These are phyloP conservation scores for Epinotia ramella DNA, from an alignment of 2,888 invertebrate genomes.

Conservation along the genomic window DNA sequence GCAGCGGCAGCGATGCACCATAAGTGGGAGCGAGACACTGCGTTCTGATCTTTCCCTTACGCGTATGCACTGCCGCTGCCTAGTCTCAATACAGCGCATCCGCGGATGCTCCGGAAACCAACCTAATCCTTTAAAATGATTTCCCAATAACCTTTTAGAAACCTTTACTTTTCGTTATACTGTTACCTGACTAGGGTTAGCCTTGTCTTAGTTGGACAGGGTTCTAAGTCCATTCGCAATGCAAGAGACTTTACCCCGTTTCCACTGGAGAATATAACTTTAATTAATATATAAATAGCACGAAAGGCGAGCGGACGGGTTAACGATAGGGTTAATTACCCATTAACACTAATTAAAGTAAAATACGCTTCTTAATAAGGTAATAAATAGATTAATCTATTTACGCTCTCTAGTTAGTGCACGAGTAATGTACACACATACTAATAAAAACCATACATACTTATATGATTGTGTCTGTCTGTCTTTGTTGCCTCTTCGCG, in stretches of 20 bases:
- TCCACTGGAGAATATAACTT: background rate
- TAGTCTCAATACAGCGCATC: too few species aligned
- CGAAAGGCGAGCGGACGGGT: conserved; percentile 42
- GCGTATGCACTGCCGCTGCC: too few species aligned
- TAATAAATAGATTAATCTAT: conserved; percentile 26
- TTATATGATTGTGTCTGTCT: too few species aligned
- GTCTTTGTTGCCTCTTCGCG: too few species aligned
- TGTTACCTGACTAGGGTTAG: conserved; percentile 15
- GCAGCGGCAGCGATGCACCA: too few species aligned
- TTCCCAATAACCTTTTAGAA: conserved; percentile 14
- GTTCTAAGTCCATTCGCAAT: background rate
- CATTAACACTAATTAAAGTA: conserved; percentile 43
- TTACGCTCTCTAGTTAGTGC: conserved; percentile 7
- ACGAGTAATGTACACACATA: background rate
- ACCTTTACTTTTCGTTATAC: conserved; percentile 23
- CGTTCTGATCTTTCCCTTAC: too few species aligned
- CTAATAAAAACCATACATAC: too few species aligned
- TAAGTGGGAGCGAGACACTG: too few species aligned
- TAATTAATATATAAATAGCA: conserved; percentile 44
- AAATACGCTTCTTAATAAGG: conserved; percentile 36
- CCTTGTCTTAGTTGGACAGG: background rate
- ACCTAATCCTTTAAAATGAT: background rate
- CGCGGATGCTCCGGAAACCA: too few species aligned
- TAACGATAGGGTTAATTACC: conserved; percentile 45
- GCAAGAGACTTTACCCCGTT: background rate